Conservation (phyloP, 2,113 vertebrate genomes). For the Chlamydotis undulata region DNA sequence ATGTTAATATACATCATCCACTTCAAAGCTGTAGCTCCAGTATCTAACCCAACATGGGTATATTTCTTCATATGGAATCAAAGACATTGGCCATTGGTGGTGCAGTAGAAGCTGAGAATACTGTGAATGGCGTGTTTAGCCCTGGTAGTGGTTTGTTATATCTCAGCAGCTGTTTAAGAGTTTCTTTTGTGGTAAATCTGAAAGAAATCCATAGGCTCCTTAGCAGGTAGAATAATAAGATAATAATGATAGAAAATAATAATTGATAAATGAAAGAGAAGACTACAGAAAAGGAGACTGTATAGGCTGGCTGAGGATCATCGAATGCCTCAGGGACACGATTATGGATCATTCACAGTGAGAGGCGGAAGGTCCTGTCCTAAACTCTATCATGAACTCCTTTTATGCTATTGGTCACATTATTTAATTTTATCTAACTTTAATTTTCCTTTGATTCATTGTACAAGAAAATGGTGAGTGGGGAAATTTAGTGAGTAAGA, state of each 20-base stretch:
- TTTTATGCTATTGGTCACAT: not conserved
- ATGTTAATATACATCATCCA: not conserved
- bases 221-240: not conserved
- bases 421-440: not conserved
- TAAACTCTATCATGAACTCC: not conserved
- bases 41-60: not conserved
- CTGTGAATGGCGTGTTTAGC: not conserved
- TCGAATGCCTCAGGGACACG: not conserved
- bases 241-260: not conserved
- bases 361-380: not conserved
- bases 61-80: not conserved
- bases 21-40: not conserved
- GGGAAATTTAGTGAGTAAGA: not conserved
- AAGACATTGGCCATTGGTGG: not conserved
- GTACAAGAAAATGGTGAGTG: not conserved
- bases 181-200: not conserved
- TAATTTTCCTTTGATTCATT: not conserved
- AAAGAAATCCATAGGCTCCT: not conserved
- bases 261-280: not conserved
- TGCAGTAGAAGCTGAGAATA: not conserved
- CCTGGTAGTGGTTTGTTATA: not conserved
- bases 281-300: not conserved
- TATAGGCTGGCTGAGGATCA: not conserved
- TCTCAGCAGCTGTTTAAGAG: not conserved
- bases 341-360: not conserved